Evolutionary conservation across 2,888 invertebrate genomes (phyloP), one percentile per base, ranked within the genome.

Genomic region (Xylophagus ater): DNA sequence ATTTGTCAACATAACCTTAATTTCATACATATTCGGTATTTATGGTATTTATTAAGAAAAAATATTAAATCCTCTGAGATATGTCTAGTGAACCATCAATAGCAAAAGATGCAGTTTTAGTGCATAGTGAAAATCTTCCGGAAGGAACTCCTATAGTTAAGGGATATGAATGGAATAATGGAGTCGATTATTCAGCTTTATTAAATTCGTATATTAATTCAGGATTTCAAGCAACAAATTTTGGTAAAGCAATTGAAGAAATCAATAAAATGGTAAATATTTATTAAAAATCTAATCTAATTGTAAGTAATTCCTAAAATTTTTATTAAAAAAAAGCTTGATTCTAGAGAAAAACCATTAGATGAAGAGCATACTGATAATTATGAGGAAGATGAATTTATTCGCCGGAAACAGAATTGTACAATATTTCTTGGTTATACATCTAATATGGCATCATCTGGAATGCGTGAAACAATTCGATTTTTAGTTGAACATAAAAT

Each of bases 141-240:
- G 65, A 69, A 5, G 73, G 70, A 49, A 79, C 81, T 1, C 77
- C 78, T 1, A 70, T 67, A 39, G 84, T 89, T 1, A 60, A 70
- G 47, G 97, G 96, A 4, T 97, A 94, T 63, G 89, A 98, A 57
- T 98, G 92, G 76, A 90, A 90, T 60, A 68, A 77, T 49, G 86
- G 94, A 31, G 66, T 93, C 6, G 76, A 97, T 62, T 93, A 92
- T 60, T 76, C 82, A 47, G 76, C 78, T 53, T 65, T 98, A 38
- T 70, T 98, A 29, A 70, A 81, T 47, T 80, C 82, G 19, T 98
- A 84, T 60, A 60, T 72, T 20, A 70, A 73, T 40, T 83, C 83
- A 14, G 98, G 98, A n/a, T 97, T 98, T 65, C 98, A 98, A 71
- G 94, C 97, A 1, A 93, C 94, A 1, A 92, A 83, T 70, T 85